Base-by-base conservation (phyloP, 2,888 invertebrate genomes). In the Stomorhina lunata region DNA sequence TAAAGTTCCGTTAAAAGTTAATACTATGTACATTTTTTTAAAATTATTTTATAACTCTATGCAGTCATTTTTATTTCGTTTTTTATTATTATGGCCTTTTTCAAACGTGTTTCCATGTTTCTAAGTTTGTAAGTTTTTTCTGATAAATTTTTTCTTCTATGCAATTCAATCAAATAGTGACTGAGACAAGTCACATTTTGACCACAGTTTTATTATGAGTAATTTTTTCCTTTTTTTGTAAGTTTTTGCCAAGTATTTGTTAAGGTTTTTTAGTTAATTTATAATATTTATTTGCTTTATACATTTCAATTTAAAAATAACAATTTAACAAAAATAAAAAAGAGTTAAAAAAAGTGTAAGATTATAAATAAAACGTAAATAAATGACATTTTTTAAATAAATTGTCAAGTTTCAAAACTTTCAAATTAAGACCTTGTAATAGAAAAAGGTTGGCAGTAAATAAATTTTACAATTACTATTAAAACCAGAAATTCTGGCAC, bases 1-100 rank as follows among this genome's bases (percentile, higher is more conserved):
- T 2, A 40, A 50, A 76, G 59, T 68, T 68, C 68, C 68, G 68
- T 68, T 76, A 59, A 59, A 15, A n/a, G n/a, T n/a, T n/a, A n/a
- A n/a, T n/a, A n/a, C n/a, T 59, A 32, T 3, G 20, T 37, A 37
- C 15, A 3, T 27, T 37, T 15, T 10, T 37, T 75, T 68, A 12
- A n/a, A n/a, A 61, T 77, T 32, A 61, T 77, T 68, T 61, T 61
- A 61, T 76, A 37, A 76, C 59, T 50, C 20, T 9, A 40, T 48
- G 61, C 27, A 17, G 25, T 50, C 37, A 48, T 59, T 12, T 9
- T 34, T 43, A 40, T 22, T 40, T 4, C 17, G 17, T 40, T 53
- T 17, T 68, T 40, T 29, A 2, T 17, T 29, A 7, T 27, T 27
- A 4, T 53, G 25, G 15, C 2, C 15, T 17, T 29, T 27, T 20